Evolutionary conservation across 2,113 vertebrate genomes (phyloP), one percentile per base, ranked within the genome.

Genomic region (Pandion haliaetus): DNA sequence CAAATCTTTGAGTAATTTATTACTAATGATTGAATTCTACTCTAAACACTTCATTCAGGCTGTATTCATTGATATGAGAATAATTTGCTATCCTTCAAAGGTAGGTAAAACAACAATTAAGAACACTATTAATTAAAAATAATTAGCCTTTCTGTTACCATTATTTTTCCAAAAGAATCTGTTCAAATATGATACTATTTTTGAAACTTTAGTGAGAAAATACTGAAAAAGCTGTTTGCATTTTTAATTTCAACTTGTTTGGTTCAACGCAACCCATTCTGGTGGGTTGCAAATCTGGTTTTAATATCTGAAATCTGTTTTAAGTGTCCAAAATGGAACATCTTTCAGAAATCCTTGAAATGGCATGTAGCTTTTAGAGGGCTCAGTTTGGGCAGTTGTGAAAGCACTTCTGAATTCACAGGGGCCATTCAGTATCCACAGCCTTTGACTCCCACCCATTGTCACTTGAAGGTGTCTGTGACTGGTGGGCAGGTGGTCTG

Each of bases 71-170:
- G 67, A 67, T 49, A 52, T 31, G 31, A 82, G 57, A 95, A 94
- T 80, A 74, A 86, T 92, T 94, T 45, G 21, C 80, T 93, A 62
- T 2, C 79, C 47, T 93, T 96, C 65, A 67, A 94, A 94, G 45
- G 49, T 26, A 95, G 9, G 28, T 63, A 94, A 90, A 92, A 89
- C 29, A 84, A 67, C 49, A 91, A 92, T 93, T 90, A 91, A 81
- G 61, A 86, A 78, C 44, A 47, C 10, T 82, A 81, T 82, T 93
- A 76, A 61, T 88, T 90, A n/a, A 65, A 93, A 89, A 52, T 61
- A 74, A 71, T 63, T 86, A 63, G 1, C 21, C 9, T 78, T 93
- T 72, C 14, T 1, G 3, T 34, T 83, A n/a, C 17, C 10, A n/a
- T 57, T 61, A 38, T 32, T 88, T 10, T 88, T 92, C 31, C 25